Base-by-base conservation (phyloP, 2,113 vertebrate species). In the Syngnathus floridae region DNA sequence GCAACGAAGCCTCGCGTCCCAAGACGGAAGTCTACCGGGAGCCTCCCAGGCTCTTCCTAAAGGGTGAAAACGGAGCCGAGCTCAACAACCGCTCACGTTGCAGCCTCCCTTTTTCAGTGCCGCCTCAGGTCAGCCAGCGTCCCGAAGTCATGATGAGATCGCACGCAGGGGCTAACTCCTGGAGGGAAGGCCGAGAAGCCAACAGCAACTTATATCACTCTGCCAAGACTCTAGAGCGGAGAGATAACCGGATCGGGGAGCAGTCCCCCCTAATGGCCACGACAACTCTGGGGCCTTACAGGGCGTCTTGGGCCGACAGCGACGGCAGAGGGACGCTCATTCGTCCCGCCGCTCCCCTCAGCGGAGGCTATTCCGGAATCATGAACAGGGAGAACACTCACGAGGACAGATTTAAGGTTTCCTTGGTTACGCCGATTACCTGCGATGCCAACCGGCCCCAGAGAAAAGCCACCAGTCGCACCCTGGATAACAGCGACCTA, bases 401-500 rank as follows among this genome's bases (percentile, higher is more conserved):
- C 73, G 87, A 89, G 5, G 93, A 93, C 70, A 88, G 88, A 67
- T 79, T 86, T 35, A 87, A 90, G 69, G 74, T 72, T 74, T 89
- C 89, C 56, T 78, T 90, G 61, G 86, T 89, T 3, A 66, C 78
- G 8, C 80, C 87, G 41, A 75, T 80, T n/a, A 54, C 71, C 58
- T 72, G 83, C 0, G 81, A 87, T 4, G 11, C 72, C 19, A 70
- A 80, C 76, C 92, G 80, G 78, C 89, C 91, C 40, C 93, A 91
- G 8, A 91, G 91, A 66, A 96, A 95, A 84, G 90, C 92, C 31
- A 94, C 95, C 73, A 96, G 94, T 87, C 93, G 93, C 72, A 96
- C 95, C 55, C 80, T 96, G 90, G 95, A 98, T 85, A 95, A 95
- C 89, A 95, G 94, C 62, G 95, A 98, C 79, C 89, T 96, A 66